These are phyloP conservation scores for Pterocles burchelli DNA, from an alignment of 2,113 vertebrate genomes.

Conservation along the genomic window DNA sequence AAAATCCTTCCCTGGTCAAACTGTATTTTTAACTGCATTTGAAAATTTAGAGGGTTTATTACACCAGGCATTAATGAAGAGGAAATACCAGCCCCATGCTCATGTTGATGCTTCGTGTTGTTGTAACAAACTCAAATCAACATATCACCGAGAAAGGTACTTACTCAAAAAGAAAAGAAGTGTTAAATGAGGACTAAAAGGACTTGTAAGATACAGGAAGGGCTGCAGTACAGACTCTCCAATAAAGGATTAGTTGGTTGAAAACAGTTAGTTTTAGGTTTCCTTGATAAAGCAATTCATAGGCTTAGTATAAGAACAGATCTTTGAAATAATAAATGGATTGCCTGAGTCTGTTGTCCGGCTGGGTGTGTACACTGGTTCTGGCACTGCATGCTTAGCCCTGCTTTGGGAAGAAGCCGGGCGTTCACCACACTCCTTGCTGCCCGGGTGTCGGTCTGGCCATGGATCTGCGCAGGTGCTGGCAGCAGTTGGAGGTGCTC, in stretches of 20 bases:
- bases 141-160: neutral
- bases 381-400: neutral
- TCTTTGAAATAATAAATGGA: neutral
- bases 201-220: neutral
- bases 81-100: neutral
- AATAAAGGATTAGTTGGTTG: neutral
- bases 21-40: neutral
- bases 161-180: neutral
- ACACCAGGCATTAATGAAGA: rapidly evolving
- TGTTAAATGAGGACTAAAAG: neutral
- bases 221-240: neutral
- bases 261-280: neutral
- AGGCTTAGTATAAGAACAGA: neutral
- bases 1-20: neutral
- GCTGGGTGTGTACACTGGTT: neutral
- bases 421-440: rapidly evolving
- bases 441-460: neutral
- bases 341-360: neutral
- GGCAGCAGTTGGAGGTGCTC: neutral
- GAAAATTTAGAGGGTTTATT: neutral
- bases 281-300: neutral
- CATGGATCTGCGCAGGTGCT: rapidly evolving
- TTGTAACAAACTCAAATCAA: neutral
- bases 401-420: neutral
- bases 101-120: neutral